Evolutionary conservation across 2,888 invertebrate species (phyloP).

Genomic region (Teinopalpus imperialis): DNA sequence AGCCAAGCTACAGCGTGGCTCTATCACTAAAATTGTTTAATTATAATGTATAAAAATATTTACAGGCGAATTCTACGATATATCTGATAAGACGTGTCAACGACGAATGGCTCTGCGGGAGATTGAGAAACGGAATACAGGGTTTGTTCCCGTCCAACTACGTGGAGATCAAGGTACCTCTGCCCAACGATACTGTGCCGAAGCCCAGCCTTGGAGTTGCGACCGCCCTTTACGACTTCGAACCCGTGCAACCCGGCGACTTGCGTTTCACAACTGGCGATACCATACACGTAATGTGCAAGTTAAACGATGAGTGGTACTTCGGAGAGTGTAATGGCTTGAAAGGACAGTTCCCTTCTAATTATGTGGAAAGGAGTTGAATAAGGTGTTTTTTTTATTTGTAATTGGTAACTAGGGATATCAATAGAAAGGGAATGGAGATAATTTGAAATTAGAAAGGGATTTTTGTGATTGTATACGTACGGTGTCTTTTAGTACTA

Average conservation of each 20-base stretch:
- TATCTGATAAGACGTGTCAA: constrained; percentile 86
- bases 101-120: constrained; percentile 91
- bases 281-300: constrained; percentile 83
- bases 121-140: constrained; percentile 83
- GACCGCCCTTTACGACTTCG: constrained; percentile 87
- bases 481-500: no score
- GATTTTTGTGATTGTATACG: no score
- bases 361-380: constrained; percentile 85
- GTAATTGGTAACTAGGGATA: not conserved
- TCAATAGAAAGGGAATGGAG: no score
- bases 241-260: constrained; percentile 79
- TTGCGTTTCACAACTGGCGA: constrained; percentile 58
- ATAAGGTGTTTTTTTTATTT: constrained; percentile 17
- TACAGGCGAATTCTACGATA: constrained; percentile 87
- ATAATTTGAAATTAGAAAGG: no score
- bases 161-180: constrained; percentile 88
- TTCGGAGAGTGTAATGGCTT: constrained; percentile 86
- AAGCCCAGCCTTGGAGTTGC: constrained; percentile 65
- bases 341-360: constrained; percentile 90
- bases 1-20: no score
- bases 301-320: constrained; percentile 89
- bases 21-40: not conserved
- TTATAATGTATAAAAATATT: constrained; percentile 31
- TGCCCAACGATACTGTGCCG: constrained; percentile 63
- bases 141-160: constrained; percentile 93